Base-by-base conservation (phyloP, 2,113 vertebrate genomes). In the Motacilla alba region DNA sequence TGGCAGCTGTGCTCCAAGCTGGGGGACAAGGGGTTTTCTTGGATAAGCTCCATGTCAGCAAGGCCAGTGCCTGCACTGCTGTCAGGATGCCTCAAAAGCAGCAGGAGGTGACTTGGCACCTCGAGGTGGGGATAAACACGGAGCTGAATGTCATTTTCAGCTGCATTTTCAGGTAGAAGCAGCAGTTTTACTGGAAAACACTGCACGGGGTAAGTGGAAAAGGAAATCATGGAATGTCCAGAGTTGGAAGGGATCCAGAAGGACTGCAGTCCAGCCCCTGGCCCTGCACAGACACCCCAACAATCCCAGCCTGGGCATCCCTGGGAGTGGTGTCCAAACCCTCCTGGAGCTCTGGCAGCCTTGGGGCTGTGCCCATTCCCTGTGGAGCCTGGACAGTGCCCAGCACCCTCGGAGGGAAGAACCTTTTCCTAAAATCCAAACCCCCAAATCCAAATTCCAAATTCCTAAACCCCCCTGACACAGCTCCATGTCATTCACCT, bases 281-380 rank as follows among this genome's bases (percentile, higher is more conserved):
- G 2, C 18, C 37, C 37, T 66, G 37, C 27, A 27, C 9, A 37
- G 63, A 43, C 41, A 13, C 19, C 21, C 14, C 47, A 69, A 4
- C 17, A 49, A 14, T 1, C 55, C 15, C 70, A 53, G 16, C n/a
- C 39, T 41, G 46, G 0, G 19, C 69, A 58, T 50, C 70, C 47
- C 62, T 83, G 62, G 1, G 3, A 50, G 18, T 0, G 0, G 0
- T 39, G 11, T 19, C 12, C 44, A 41, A 64, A 27, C 0, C 0
- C 13, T 62, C 63, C 70, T 23, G 20, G 47, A 35, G 70, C 63
- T 55, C 41, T 69, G 79, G 28, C 30, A 68, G 62, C 39, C 24
- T 18, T 0, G 2, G 47, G 30, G 0, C 5, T 0, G 15, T 62
- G 63, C 0, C 5, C 62, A 62, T 6, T 7, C 62, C 78, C 46